Percentiles rank a stretch among this genome's conserved stretches.
These are phyloP conservation scores for Taphrorychus bicolor DNA, from an alignment of 2,888 invertebrate species.

Conservation along the genomic window DNA sequence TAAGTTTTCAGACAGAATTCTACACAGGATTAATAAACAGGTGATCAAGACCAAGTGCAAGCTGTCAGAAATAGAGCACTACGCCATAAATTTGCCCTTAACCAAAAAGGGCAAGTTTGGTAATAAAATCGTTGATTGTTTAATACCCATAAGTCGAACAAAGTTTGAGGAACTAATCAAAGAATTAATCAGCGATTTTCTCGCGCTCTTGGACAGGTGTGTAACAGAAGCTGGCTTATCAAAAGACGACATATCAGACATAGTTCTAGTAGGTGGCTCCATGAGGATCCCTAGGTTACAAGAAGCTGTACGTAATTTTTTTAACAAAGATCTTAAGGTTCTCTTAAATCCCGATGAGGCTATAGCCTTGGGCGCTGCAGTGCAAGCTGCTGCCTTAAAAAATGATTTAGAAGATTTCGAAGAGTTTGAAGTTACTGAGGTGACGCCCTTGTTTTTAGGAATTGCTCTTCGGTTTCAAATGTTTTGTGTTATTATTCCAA, in stretches of 20 bases:
- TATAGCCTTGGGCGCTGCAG: slow-evolving; percentile 48
- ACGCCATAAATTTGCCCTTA: slow-evolving; percentile 17
- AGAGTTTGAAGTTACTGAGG: slow-evolving; percentile 43
- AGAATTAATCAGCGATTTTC: slow-evolving; percentile 40
- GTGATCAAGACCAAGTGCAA: slow-evolving; percentile 28
- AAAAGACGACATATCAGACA: slow-evolving; percentile 44
- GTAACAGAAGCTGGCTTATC: slow-evolving; percentile 38
- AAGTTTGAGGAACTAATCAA: slow-evolving; percentile 45
- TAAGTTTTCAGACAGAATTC: not conserved
- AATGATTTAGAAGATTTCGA: slow-evolving; percentile 28
- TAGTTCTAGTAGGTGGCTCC: slow-evolving; percentile 49
- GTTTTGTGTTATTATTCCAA: slow-evolving; percentile 44
- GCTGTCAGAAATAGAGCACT: slow-evolving; percentile 28
- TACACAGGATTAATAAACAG: slow-evolving; percentile 30
- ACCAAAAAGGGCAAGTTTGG: slow-evolving; percentile 45
- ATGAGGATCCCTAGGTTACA: slow-evolving; percentile 48
- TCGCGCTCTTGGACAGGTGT: slow-evolving; percentile 42
- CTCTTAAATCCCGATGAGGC: slow-evolving; percentile 49
- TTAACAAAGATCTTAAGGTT: slow-evolving; percentile 38
- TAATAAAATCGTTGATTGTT: slow-evolving; percentile 14
- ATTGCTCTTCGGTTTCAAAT: slow-evolving; percentile 36
- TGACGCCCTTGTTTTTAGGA: slow-evolving; percentile 47
- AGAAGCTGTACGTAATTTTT: slow-evolving; percentile 26
- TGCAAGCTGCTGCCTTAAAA: slow-evolving; percentile 45
- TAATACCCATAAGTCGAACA: slow-evolving; percentile 40